Base-by-base conservation (phyloP, 1,140 invertebrate genomes). In the Psilanteris sp. region DNA sequence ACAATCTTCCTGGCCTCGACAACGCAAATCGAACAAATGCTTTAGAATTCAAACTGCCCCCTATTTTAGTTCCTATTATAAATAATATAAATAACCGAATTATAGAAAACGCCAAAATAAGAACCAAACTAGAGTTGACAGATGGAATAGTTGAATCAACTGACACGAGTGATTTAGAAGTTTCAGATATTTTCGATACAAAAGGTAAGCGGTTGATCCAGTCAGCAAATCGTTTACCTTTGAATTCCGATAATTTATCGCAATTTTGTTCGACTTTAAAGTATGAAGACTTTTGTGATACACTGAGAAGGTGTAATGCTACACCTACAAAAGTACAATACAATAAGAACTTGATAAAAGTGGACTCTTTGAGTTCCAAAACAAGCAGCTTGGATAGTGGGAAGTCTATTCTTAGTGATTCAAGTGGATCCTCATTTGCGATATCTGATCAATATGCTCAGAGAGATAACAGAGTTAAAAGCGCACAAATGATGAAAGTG, bases 1-100 rank as follows among this genome's bases (percentile, higher is more conserved):
- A 88, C 32, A 83, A 81, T 70, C 14, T 87, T 3, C 73, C 79
- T 0, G 59, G 64, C 20, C 15, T 80, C 0, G 78, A 81, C n/a
- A 72, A 81, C 29, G 31, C 52, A 0, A 77, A 80, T 39, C 77
- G 78, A 29, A 44, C 70, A 3, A 85, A 83, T 67, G 78, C 82
- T 20, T 44, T 87, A 10, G 84, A 88, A 57, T 88, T 88, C 61
- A 88, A 91, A 79, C 82, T 94, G 20, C 93, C 93, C 20, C 93
- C 92, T 8, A 94, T 94, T 81, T 85, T 94, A 66, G 84, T 92
- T 10, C 92, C 92, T 11, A 92, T 93, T 54, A 81, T 87, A 26
- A 86, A 88, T 52, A 89, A 84, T 36, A 79, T 88, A 67, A 89
- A 83, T 15, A 89, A 88, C 64, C 89, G 89, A 66, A 88, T 89